A percentile compares a stretch with the other conserved stretches of the same genome.
Evolutionary conservation across 1,140 invertebrate species (phyloP).

Genomic region (Aphelenchoides avenae): DNA sequence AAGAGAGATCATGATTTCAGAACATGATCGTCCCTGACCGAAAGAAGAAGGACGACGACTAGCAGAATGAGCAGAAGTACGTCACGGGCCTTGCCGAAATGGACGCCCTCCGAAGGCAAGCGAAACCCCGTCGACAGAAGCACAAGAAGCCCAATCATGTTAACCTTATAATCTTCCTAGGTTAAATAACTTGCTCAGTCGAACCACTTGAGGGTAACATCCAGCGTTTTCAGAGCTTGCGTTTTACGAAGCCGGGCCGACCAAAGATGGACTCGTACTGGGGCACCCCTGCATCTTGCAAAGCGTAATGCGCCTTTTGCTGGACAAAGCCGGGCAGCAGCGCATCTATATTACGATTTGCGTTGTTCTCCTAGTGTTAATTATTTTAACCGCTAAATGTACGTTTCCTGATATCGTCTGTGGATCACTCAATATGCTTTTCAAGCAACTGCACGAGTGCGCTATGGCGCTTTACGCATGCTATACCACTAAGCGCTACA

Average conservation of each 20-base stretch:
- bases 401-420: too few relatives aligned
- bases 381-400: slow-evolving; percentile 61
- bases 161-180: slow-evolving; percentile 52
- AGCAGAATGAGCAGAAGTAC: slow-evolving; percentile 27
- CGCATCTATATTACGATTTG: slow-evolving; percentile 59
- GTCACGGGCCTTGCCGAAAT: slow-evolving; percentile 61
- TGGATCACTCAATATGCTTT: too few relatives aligned
- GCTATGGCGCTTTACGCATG: too few relatives aligned
- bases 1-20: not conserved
- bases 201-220: not conserved
- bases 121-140: slow-evolving; percentile 61
- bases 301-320: slow-evolving; percentile 61
- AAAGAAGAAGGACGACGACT: slow-evolving; percentile 24
- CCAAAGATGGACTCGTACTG: slow-evolving; percentile 64
- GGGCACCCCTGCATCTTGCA: slow-evolving; percentile 63
- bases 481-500: too few relatives aligned
- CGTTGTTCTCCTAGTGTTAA: slow-evolving; percentile 55
- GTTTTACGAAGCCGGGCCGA: slow-evolving; percentile 55
- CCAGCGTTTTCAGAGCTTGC: slow-evolving; percentile 43
- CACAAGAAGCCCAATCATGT: slow-evolving; percentile 64
- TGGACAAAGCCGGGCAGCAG: slow-evolving; percentile 63
- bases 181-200: not conserved
- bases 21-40: slow-evolving; percentile 7
- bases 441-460: too few relatives aligned
- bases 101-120: slow-evolving; percentile 60